phyloP scores from a whole-genome alignment of 2,888 invertebrate genomes.

The Pelosia muscerda region DNA sequence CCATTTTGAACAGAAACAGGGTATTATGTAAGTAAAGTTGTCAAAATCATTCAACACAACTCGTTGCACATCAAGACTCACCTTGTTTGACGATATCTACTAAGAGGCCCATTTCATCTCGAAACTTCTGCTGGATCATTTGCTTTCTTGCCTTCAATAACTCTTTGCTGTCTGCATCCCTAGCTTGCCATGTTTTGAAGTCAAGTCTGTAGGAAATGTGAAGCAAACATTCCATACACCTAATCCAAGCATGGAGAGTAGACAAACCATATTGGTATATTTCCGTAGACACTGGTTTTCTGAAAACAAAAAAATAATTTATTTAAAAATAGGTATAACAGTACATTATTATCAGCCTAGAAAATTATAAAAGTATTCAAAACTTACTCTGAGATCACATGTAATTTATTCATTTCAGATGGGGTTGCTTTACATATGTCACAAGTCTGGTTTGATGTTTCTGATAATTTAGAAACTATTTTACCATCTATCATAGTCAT shows the following conservation, averaged over 20 bases:
- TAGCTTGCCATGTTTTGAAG: conserved; percentile 18
- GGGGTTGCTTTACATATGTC: conserved; percentile 19
- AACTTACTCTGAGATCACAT: background rate
- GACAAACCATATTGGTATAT: conserved; percentile 21
- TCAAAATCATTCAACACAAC: conserved; percentile 4
- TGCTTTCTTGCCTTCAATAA: conserved; percentile 18
- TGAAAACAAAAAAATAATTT: background rate
- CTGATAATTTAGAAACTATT: conserved; percentile 21
- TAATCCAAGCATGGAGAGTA: conserved; percentile 32
- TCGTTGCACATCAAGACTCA: conserved; percentile 7
- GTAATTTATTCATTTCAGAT: no score
- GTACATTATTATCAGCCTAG: background rate
- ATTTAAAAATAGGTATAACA: conserved; percentile 2
- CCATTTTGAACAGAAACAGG: background rate
- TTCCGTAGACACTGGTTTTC: conserved; percentile 3
- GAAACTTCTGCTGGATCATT: conserved; percentile 18
- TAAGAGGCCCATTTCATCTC: conserved; percentile 15
- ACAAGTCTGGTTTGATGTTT: conserved; percentile 24
- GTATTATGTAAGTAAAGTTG: background rate
- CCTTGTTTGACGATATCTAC: conserved; percentile 52
- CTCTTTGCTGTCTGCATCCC: conserved; percentile 24
- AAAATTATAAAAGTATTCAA: conserved; percentile 1
- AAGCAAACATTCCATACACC: conserved; percentile 31
- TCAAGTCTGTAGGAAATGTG: conserved; percentile 29
- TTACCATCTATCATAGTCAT: conserved; percentile 31